Conservation (phyloP, 92 coral and sea anemone genomes). For the Porites divaricata region DNA sequence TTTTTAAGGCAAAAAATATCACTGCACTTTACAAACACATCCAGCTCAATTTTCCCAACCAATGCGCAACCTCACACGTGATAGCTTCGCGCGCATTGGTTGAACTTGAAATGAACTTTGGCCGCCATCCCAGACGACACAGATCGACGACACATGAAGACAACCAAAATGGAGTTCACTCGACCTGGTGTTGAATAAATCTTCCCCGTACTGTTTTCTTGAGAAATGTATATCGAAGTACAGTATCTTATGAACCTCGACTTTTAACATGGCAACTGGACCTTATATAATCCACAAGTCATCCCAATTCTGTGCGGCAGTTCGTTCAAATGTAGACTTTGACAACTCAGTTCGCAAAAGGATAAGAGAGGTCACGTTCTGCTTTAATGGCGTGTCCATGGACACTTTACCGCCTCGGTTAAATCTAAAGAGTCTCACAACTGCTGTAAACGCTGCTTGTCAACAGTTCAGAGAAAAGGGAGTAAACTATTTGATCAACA, state of each 20-base stretch:
- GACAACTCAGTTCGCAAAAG: conserved; percentile 75
- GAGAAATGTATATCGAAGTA: background rate
- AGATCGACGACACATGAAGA: background rate
- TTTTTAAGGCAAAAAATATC: too few species aligned
- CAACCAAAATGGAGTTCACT: conserved; percentile 1
- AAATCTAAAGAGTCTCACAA: conserved; percentile 71
- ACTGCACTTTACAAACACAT: too few species aligned
- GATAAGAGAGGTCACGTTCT: conserved; percentile 57
- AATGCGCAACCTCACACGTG: conserved; percentile 25
- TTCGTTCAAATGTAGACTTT: conserved; percentile 88
- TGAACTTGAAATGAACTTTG: conserved; percentile 42
- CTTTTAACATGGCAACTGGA: conserved; percentile 86
- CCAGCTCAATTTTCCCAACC: background rate
- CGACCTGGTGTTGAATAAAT: background rate
- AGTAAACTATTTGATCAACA: conserved; percentile 46
- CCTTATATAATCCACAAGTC: conserved; percentile 94
- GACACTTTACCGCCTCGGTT: conserved; percentile 81
- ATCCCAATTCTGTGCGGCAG: conserved; percentile 91
- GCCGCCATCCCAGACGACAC: conserved; percentile 7
- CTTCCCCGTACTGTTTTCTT: background rate
- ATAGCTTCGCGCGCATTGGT: conserved; percentile 35
- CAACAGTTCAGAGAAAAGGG: conserved; percentile 74
- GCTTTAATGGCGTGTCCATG: conserved; percentile 73
- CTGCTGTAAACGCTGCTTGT: conserved; percentile 81
- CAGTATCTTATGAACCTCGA: background rate